Conservation (phyloP, 1,140 invertebrate species). For the Thaumatotibia leucotreta region DNA sequence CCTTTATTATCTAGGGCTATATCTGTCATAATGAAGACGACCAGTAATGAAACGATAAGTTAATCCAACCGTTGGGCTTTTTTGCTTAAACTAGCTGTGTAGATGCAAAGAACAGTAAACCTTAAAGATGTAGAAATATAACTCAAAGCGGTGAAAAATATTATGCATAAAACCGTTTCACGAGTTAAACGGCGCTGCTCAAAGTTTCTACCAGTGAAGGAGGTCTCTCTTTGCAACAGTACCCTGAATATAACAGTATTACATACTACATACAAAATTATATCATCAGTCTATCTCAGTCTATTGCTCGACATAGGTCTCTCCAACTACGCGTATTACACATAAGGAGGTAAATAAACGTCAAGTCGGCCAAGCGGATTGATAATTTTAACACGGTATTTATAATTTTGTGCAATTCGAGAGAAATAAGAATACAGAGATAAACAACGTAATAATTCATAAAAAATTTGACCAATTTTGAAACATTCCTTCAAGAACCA, state of each 20-base stretch:
- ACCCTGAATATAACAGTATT: not conserved
- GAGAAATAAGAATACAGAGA: too few species aligned
- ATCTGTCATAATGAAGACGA: not conserved
- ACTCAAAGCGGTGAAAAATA: not conserved
- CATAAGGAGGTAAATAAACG: too few species aligned
- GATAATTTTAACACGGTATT: too few species aligned
- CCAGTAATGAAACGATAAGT: slow-evolving; percentile 4
- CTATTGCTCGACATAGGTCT: too few species aligned
- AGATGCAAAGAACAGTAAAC: not conserved
- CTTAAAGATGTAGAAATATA: not conserved
- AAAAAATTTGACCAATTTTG: too few species aligned
- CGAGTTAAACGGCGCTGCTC: not conserved
- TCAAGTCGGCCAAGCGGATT: too few species aligned
- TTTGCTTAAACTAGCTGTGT: not conserved
- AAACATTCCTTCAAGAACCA: too few species aligned
- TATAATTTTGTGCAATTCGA: too few species aligned
- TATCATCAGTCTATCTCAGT: too few species aligned
- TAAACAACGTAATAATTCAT: too few species aligned
- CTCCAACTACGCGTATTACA: too few species aligned
- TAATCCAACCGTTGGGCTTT: not conserved
- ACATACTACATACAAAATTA: too few species aligned
- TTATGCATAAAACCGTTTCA: not conserved
- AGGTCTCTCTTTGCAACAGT: not conserved
- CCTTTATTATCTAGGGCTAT: not conserved
- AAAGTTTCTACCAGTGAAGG: not conserved